Base-by-base conservation (phyloP, 92 coral and sea anemone species). In the Diadumene lineata region DNA sequence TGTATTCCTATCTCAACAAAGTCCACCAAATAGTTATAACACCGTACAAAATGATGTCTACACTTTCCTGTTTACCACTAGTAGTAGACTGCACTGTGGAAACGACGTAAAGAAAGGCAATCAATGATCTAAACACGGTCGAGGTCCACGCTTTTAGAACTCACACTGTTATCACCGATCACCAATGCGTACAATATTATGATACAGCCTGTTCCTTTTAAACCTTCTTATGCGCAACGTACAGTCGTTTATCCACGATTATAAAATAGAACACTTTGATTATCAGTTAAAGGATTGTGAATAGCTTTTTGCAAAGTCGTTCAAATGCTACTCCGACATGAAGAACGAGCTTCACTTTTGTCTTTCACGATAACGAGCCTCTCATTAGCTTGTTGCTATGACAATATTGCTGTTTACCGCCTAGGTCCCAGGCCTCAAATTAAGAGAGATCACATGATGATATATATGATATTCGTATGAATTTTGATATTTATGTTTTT, bases 341-440 rank as follows among this genome's bases (percentile, higher is more conserved):
- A 78, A n/a, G n/a, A 53, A 82, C 60, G 66, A 79, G 72, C 79
- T 70, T 74, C 85, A 83, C 78, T 74, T 80, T 75, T 46, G 63
- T 73, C 74, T 66, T 76, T 64, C 61, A 66, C 75, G 83, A 79
- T 79, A 76, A 87, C 84, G 78, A 72, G 82, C 80, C 90, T 79
- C 86, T 79, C 88, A 77, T 85, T 63, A 60, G 74, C 85, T 34
- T 79, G 85, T 87, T 81, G 78, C 89, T 46, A 87, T 87, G 86
- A 78, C 87, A 69, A 90, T 86, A 16, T 61, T 66, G 60, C 73
- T 90, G 90, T 87, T 87, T 90, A 70, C 64, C n/a, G 34, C 32
- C 82, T 87, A 65, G 82, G 50, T 65, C 83, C 89, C 92, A 90
- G 92, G 69, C 21, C 21, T 11, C 77, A 16, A 15, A 21, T 2